phyloP scores from a whole-genome alignment of 2,888 invertebrate genomes.

The Taenaris catops region DNA sequence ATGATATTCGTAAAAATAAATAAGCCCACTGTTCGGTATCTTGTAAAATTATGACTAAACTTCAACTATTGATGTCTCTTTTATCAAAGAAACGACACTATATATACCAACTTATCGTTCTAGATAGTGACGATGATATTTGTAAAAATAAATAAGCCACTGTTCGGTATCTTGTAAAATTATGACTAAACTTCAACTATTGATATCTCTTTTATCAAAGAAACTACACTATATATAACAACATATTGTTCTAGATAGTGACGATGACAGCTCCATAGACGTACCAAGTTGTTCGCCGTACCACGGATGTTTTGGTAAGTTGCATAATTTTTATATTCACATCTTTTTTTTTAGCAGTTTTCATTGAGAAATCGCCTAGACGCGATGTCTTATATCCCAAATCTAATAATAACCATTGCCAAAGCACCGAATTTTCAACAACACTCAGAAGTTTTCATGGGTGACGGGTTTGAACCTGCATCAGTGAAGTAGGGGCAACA shows the following conservation, averaged over 20 bases:
- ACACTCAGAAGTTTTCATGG: no score
- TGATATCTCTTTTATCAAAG: background rate
- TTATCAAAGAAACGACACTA: background rate
- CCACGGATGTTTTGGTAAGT: slow-evolving; percentile 60
- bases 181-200: no score
- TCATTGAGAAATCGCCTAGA: background rate
- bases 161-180: no score
- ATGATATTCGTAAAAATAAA: no score
- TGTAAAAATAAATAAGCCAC: no score
- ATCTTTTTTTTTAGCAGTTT: background rate
- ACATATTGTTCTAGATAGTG: slow-evolving; percentile 64
- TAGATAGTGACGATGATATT: slow-evolving; percentile 66
- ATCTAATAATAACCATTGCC: no score
- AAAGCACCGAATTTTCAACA: no score
- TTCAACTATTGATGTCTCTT: background rate
- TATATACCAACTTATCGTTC: slow-evolving; percentile 22
- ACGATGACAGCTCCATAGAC: slow-evolving; percentile 41
- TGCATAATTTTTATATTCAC: slow-evolving; percentile 4
- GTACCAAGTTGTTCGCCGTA: slow-evolving; percentile 53
- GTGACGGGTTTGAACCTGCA: no score
- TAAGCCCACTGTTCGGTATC: no score
- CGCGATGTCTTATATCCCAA: no score
- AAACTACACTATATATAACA: background rate
- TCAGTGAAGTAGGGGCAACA: no score
- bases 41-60: no score